These are phyloP conservation scores for Drosophila incognita DNA, from an alignment of 2,888 invertebrate genomes.

Conservation along the genomic window DNA sequence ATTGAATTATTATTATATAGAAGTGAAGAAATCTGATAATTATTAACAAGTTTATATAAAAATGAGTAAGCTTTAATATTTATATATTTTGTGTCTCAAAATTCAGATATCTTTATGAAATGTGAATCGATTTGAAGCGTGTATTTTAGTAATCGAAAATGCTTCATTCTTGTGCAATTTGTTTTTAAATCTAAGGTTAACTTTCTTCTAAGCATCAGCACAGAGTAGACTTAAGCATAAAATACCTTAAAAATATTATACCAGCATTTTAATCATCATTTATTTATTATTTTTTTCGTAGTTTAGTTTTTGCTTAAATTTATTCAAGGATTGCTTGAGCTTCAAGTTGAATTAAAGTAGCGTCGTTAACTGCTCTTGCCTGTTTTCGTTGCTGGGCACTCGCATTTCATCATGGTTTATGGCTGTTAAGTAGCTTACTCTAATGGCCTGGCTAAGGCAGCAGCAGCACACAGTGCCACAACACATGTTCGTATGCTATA, in stretches of 20 bases:
- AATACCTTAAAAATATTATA: background rate
- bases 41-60: background rate
- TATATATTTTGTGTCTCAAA: background rate
- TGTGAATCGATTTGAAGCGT: background rate
- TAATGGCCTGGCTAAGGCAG: slow-evolving; percentile 40
- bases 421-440: slow-evolving; percentile 59
- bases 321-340: background rate
- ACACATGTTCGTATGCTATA: slow-evolving; percentile 24
- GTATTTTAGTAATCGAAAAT: too few relatives aligned
- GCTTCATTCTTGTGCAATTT: too few relatives aligned
- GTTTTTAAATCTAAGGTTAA: background rate
- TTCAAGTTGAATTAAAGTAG: background rate
- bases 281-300: background rate
- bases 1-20: background rate
- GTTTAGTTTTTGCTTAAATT: background rate
- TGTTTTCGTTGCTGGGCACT: slow-evolving; percentile 5
- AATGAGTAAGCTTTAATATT: background rate
- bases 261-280: background rate
- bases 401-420: slow-evolving; percentile 47
- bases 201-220: too few relatives aligned
- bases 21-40: background rate
- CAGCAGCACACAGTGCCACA: slow-evolving; percentile 12
- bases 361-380: background rate
- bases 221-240: background rate
- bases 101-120: background rate